Evolutionary conservation across 2,888 invertebrate genomes (phyloP), one percentile per base, ranked within the genome.

Genomic region (Lasioglossum figueresi): DNA sequence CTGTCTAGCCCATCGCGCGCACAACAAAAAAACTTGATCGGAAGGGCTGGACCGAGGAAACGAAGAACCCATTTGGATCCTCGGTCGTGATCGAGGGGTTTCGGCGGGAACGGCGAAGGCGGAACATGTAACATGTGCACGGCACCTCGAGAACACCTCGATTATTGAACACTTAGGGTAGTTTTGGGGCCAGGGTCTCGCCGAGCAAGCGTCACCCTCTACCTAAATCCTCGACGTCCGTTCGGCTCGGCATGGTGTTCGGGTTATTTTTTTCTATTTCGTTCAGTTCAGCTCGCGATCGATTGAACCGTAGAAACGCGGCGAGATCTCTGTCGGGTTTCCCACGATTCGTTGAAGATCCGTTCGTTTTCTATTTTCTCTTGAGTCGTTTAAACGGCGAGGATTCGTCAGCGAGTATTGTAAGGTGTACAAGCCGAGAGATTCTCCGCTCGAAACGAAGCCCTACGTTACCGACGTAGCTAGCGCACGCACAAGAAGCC

Each of bases 141-240:
- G 91, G 90, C 91, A 92, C 90, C 90, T 91, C 90, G 88, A 92
- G 91, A 93, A 93, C 89, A 92, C 90, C 91, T 93, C 91, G 92
- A 91, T 91, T 92, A 93, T 91, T 94, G 94, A 94, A 94, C 94
- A 94, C 94, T 94, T 94, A 92, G 93, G 94, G 94, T 93, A 93
- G 92, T 92, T 93, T 93, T 92, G 88, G 92, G 91, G 91, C 93
- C 91, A 89, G 91, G 91, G 90, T 89, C 37, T 68, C 91, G 90
- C 91, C 91, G 91, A 91, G 91, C 89, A 68, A 82, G 88, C 82
- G 82, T 86, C 80, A 52, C 75, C 70, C 63, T 87, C 76, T 76
- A 76, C 75, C 66, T 45, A 73, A 56, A 82, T 66, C 71, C 72
- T 82, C 79, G 77, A 72, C 71, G 75, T 84, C 71, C 80, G 45